These are phyloP conservation scores for Eupithecia insigniata DNA, from an alignment of 2,888 invertebrate genomes.

Conservation along the genomic window DNA sequence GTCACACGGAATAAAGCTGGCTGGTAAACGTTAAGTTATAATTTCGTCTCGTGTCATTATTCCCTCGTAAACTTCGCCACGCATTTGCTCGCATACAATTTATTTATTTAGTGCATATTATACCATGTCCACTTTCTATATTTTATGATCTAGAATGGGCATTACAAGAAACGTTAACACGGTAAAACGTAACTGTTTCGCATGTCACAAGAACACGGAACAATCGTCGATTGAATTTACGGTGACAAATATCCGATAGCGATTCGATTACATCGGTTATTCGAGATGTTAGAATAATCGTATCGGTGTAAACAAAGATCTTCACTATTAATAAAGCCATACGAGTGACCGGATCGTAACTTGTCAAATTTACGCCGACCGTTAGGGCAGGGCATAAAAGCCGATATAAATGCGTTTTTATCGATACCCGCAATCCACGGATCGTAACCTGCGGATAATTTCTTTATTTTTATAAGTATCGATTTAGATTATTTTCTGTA, in stretches of 20 bases:
- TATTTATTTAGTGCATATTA: constrained; percentile 49
- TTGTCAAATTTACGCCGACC: constrained; percentile 69
- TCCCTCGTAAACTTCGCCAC: constrained; percentile 48
- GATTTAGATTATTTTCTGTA: constrained; percentile 35
- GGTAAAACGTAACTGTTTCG: constrained; percentile 48
- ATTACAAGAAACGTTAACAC: constrained; percentile 50
- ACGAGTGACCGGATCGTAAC: constrained; percentile 60
- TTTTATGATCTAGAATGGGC: constrained; percentile 46
- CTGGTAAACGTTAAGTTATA: constrained; percentile 43
- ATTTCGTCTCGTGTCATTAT: constrained; percentile 47
- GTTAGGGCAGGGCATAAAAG: constrained; percentile 69
- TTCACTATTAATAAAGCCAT: constrained; percentile 74
- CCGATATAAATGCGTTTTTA: constrained; percentile 73
- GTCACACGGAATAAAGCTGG: background rate
- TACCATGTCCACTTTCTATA: constrained; percentile 48
- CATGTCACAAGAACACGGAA: constrained; percentile 45
- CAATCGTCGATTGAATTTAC: constrained; percentile 61
- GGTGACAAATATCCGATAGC: constrained; percentile 52
- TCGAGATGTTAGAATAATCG: constrained; percentile 57
- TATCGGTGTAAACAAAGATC: constrained; percentile 60
- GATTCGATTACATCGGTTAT: constrained; percentile 58
- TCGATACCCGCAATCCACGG: constrained; percentile 66
- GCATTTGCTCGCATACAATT: constrained; percentile 44
- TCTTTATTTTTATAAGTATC: constrained; percentile 71
- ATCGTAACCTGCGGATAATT: constrained; percentile 71